Evolutionary conservation across 2,797 vertebrate genomes (phyloP), one percentile per base, ranked within the genome.

Genomic region (Alectoris magna): DNA sequence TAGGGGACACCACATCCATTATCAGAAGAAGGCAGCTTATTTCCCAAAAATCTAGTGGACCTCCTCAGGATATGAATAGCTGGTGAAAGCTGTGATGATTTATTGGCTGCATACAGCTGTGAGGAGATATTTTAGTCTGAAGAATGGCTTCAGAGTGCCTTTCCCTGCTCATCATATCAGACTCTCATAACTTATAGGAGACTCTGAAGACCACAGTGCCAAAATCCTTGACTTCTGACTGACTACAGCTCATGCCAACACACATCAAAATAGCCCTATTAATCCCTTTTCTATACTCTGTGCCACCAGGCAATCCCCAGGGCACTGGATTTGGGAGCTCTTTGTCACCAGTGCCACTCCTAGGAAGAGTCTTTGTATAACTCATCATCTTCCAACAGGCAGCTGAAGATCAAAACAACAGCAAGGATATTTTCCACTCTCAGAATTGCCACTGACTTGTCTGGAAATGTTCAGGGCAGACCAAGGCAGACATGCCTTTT

Each of bases 1-100:
- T 1, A 72, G 15, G 18, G 63, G 27, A n/a, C 16, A 46, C 76
- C 6, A 31, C 4, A 29, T 36, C 23, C 0, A 0, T 49, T 56
- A 58, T 2, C 22, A 68, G 14, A 60, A 76, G 27, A 72, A 76
- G 27, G 24, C 29, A 23, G 21, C 26, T 53, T 64, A 62, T n/a
- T 22, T 55, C 27, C 15, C 51, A n/a, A 70, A 72, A 86, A 39
- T 10, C 31, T 29, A 77, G 43, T 6, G 7, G 14, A 51, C 13
- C 10, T 88, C 60, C 58, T 78, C 24, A 51, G 44, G 64, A 64
- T 38, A 73, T 22, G 7, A 48, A 53, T 7, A 82, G 19, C 23
- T 73, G 8, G 18, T 58, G 43, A 84, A 84, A 88, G 36, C 9
- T 56, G 24, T 48, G n/a, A 75, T 88, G 60, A 94, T 78, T 56